Evolutionary conservation across 2,113 vertebrate genomes (phyloP).

Genomic region (Rhea americana): DNA sequence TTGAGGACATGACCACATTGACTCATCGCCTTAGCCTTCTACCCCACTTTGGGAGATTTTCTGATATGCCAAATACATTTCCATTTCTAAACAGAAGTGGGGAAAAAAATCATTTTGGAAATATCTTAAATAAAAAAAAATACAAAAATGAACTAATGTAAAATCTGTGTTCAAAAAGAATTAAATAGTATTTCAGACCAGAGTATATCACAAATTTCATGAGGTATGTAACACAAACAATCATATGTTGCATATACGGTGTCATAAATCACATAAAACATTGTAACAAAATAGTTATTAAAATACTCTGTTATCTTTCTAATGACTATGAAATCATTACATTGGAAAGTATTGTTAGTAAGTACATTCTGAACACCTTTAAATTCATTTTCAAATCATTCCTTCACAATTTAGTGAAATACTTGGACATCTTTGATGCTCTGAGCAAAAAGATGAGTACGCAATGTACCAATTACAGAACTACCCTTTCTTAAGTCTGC

Average conservation of each 20-base stretch:
- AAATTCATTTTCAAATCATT: neutral
- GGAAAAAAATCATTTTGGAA: neutral
- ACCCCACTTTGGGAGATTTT: rapidly evolving
- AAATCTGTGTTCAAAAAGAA: neutral
- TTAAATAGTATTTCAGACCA: neutral
- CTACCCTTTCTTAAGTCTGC: neutral
- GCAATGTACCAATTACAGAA: neutral
- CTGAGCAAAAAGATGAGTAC: neutral
- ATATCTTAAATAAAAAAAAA: neutral
- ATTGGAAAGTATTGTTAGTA: neutral
- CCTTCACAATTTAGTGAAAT: neutral
- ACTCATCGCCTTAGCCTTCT: rapidly evolving
- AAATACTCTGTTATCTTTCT: neutral
- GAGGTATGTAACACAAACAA: neutral
- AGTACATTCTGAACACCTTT: neutral
- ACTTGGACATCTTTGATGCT: neutral
- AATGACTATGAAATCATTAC: neutral
- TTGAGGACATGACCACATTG: neutral
- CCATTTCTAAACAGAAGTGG: neutral
- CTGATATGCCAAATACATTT: neutral
- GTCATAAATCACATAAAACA: neutral
- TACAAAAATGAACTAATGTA: neutral
- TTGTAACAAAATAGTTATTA: neutral
- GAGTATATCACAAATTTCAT: neutral
- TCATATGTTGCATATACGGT: neutral